Evolutionary conservation across 2,888 invertebrate species (phyloP).

Genomic region (Halictus quadricinctus): DNA sequence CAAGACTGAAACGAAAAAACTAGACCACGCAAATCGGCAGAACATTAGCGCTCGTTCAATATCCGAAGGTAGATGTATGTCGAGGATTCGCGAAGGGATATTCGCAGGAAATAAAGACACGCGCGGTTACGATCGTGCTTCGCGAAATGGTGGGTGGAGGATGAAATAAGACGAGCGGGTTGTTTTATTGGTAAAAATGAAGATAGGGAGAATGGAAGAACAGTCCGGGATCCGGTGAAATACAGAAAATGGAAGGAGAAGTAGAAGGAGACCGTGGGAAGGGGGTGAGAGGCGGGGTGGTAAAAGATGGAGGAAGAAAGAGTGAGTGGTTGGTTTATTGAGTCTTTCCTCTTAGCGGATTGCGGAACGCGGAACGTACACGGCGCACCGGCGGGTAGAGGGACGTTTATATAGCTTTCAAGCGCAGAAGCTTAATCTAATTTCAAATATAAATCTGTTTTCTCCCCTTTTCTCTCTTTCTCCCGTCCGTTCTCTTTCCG

Average conservation of each 20-base stretch:
- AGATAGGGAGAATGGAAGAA: conserved; percentile 14
- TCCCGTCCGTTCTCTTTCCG: conserved; percentile 54
- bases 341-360: conserved; percentile 77
- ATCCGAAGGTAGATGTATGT: background rate
- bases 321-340: conserved; percentile 80
- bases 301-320: conserved; percentile 66
- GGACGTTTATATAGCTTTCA: conserved; percentile 82
- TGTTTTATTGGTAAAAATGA: conserved; percentile 53
- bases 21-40: background rate
- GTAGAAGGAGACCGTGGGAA: conserved; percentile 19
- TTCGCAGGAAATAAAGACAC: conserved; percentile 34
- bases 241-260: conserved; percentile 20
- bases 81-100: conserved; percentile 27
- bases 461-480: conserved; percentile 70
- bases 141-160: conserved; percentile 12
- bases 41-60: background rate
- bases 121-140: conserved; percentile 12
- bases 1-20: background rate
- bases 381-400: conserved; percentile 68
- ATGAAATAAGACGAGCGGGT: conserved; percentile 37
- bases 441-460: conserved; percentile 82
- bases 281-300: conserved; percentile 25
- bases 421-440: conserved; percentile 82
- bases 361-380: conserved; percentile 74
- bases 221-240: conserved; percentile 27